phyloP scores from a whole-genome alignment of 2,888 invertebrate species.

The Apotomis capreana region DNA sequence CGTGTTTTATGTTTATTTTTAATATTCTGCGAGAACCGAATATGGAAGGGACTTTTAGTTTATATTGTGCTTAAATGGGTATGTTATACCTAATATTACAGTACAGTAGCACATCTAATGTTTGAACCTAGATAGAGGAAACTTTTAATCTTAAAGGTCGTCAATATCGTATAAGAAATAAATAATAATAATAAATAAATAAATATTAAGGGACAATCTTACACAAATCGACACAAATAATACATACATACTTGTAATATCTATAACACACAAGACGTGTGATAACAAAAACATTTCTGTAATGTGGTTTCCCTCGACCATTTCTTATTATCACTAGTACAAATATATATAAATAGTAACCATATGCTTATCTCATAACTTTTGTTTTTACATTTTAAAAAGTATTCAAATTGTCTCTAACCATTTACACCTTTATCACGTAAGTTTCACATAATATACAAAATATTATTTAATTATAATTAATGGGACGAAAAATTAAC shows the following conservation, averaged over 20 bases:
- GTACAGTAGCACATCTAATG: not conserved
- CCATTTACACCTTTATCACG: not conserved
- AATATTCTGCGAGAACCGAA: slow-evolving; percentile 58
- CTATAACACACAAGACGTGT: not conserved
- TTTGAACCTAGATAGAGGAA: not conserved
- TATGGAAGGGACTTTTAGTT: slow-evolving; percentile 52
- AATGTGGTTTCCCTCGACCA: not conserved
- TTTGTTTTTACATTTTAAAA: not conserved
- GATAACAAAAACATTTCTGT: not conserved
- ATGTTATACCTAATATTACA: not conserved
- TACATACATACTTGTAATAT: not conserved
- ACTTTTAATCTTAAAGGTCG: not conserved
- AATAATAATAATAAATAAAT: no score
- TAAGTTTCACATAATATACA: slow-evolving; percentile 6
- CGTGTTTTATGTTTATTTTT: slow-evolving; percentile 1
- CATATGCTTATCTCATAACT: slow-evolving; percentile 7
- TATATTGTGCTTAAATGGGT: not conserved
- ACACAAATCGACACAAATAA: no score
- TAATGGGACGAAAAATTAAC: not conserved
- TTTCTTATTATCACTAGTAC: slow-evolving; percentile 4
- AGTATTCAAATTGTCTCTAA: slow-evolving; percentile 1
- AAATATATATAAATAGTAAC: slow-evolving; percentile 8
- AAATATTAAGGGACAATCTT: no score
- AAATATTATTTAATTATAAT: not conserved
- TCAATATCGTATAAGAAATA: not conserved